Percentiles rank a stretch among this genome's conserved stretches.
Evolutionary conservation across 2,797 vertebrate genomes (phyloP).

Genomic region (Peromyscus eremicus): DNA sequence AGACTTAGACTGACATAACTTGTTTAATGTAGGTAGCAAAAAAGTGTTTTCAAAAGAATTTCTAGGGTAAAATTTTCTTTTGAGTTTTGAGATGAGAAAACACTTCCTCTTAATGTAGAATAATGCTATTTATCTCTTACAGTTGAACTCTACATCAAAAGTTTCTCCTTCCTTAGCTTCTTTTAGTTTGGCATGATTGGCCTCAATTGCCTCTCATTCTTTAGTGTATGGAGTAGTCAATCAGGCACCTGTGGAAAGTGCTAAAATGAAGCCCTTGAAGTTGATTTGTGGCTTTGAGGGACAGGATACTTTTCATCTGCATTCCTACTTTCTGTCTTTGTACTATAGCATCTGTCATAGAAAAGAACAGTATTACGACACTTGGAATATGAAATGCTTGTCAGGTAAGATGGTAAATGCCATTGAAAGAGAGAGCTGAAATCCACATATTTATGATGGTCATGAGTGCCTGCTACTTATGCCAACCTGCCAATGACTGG

Average conservation of each 20-base stretch:
- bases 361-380: constrained; percentile 65
- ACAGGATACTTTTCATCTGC: constrained; percentile 60
- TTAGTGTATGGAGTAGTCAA: constrained; percentile 72
- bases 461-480: constrained; percentile 38
- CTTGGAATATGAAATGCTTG: constrained; percentile 67
- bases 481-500: constrained; percentile 34
- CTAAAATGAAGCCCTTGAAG: constrained; percentile 78
- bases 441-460: constrained; percentile 54
- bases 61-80: constrained; percentile 43
- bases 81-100: constrained; percentile 70
- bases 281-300: constrained; percentile 70
- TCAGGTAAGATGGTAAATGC: constrained; percentile 50
- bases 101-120: constrained; percentile 63
- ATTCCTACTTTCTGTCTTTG: constrained; percentile 66
- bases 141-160: constrained; percentile 68
- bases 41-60: constrained; percentile 69
- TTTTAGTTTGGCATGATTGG: constrained; percentile 76
- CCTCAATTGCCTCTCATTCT: constrained; percentile 72
- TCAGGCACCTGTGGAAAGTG: constrained; percentile 70
- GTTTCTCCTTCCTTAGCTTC: constrained; percentile 45
- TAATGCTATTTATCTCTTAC: constrained; percentile 77
- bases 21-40: constrained; percentile 31
- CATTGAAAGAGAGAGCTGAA: constrained; percentile 53
- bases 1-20: neutral
- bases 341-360: constrained; percentile 71